These are phyloP conservation scores for Triplophysa rosa DNA, from an alignment of 2,113 vertebrate species.

Conservation along the genomic window DNA sequence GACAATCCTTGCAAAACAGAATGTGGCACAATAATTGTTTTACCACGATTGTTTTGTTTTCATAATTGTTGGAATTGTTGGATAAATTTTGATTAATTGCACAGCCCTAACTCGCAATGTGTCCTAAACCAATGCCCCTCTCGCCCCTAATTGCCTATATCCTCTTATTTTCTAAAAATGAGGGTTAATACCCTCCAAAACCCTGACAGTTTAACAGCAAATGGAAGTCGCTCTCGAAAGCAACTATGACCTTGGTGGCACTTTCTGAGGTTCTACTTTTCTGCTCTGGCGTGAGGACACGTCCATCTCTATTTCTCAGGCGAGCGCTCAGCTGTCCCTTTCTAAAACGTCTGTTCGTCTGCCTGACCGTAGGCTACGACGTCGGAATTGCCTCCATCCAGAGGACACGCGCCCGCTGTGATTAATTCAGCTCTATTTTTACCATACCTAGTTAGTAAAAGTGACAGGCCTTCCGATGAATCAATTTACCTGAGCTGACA, in stretches of 20 bases:
- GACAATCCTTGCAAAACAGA: too few relatives aligned
- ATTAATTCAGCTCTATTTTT: slow-evolving; percentile 43
- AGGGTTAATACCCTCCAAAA: neutral
- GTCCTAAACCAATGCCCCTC: too few relatives aligned
- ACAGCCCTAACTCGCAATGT: too few relatives aligned
- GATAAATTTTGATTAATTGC: too few relatives aligned
- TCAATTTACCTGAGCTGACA: slow-evolving; percentile 41
- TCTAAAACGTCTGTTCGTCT: slow-evolving; percentile 2
- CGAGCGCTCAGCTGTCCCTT: neutral
- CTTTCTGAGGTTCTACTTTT: neutral
- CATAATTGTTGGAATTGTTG: too few relatives aligned
- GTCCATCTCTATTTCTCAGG: slow-evolving; percentile 6
- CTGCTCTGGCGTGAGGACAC: neutral
- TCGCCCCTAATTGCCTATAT: too few relatives aligned
- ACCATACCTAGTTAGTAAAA: slow-evolving; percentile 15
- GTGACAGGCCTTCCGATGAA: slow-evolving; percentile 29
- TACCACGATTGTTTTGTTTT: too few relatives aligned
- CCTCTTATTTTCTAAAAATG: too few relatives aligned
- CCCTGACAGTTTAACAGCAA: neutral
- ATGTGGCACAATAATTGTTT: too few relatives aligned
- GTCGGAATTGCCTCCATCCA: slow-evolving; percentile 9
- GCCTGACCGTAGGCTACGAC: slow-evolving; percentile 1
- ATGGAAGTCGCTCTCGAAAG: neutral
- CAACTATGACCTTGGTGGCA: neutral
- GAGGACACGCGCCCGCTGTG: slow-evolving; percentile 27